A percentile compares a stretch with the other conserved stretches of the same genome.
These are phyloP conservation scores for Drosophila demipolita DNA, from an alignment of 2,888 invertebrate genomes.

Conservation along the genomic window DNA sequence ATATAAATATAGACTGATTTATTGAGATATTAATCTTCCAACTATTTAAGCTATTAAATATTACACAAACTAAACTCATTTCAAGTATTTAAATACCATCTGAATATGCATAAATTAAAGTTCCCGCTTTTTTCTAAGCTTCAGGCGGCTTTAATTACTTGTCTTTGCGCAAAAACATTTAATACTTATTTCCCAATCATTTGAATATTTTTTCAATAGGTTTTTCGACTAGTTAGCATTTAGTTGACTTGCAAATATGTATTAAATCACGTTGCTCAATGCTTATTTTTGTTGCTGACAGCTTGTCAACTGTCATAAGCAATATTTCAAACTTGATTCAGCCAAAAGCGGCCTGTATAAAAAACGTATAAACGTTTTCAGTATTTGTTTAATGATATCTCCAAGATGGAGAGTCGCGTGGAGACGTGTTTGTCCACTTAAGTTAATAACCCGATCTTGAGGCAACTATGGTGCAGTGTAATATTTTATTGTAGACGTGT, in stretches of 20 bases:
- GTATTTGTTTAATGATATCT: conserved; percentile 53
- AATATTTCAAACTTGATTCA: conserved; percentile 55
- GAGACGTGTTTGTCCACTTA: conserved; percentile 60
- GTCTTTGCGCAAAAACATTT: background rate
- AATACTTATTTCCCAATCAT: conserved; percentile 18
- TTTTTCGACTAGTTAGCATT: conserved; percentile 9
- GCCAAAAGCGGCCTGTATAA: conserved; percentile 26
- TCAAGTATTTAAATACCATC: background rate
- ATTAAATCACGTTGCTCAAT: conserved; percentile 30
- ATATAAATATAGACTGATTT: background rate
- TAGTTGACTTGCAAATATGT: conserved; percentile 17
- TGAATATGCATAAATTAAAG: background rate
- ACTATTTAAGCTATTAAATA: conserved; percentile 2
- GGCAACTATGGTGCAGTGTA: background rate
- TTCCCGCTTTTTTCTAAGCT: background rate
- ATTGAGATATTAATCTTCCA: background rate
- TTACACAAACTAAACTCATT: background rate
- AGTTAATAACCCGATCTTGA: conserved; percentile 52
- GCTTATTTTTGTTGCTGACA: conserved; percentile 29
- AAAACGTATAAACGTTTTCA: conserved; percentile 21
- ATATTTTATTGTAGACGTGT: conserved; percentile 17
- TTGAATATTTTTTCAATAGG: conserved; percentile 12
- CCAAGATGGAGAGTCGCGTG: conserved; percentile 38
- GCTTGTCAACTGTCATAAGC: conserved; percentile 64
- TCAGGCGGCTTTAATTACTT: conserved; percentile 1